Evolutionary conservation across 1,140 invertebrate genomes (phyloP).

Genomic region (Pemphigus obesinymphae): DNA sequence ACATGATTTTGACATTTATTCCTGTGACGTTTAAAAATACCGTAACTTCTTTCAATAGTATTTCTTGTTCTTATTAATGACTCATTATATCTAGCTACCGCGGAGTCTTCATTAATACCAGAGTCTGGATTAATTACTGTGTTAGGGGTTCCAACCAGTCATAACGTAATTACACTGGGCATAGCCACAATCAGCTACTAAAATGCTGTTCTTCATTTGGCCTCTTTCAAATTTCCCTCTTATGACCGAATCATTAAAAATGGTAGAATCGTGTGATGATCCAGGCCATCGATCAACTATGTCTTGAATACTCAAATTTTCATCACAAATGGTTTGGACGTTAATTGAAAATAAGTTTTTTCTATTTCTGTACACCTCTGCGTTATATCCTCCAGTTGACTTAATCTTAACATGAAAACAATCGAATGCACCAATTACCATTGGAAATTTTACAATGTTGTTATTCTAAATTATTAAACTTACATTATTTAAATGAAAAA

Average conservation of each 20-base stretch:
- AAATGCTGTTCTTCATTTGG: neutral
- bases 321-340: constrained; percentile 52
- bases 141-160: too few species aligned
- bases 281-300: constrained; percentile 51
- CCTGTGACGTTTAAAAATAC: too few species aligned
- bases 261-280: constrained; percentile 50
- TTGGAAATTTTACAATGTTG: constrained; percentile 49
- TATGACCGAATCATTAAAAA: too few species aligned
- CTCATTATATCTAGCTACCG: too few species aligned
- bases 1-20: too few species aligned
- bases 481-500: too few species aligned
- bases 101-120: too few species aligned
- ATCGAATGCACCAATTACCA: constrained; percentile 51
- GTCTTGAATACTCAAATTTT: constrained; percentile 49
- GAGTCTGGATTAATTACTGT: too few species aligned
- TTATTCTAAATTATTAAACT: too few species aligned
- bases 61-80: too few species aligned
- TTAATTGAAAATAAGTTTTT: constrained; percentile 52
- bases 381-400: constrained; percentile 44
- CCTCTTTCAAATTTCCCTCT: constrained; percentile 17
- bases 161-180: too few species aligned
- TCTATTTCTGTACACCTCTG: constrained; percentile 51
- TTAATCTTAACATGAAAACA: constrained; percentile 51
- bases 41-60: too few species aligned
- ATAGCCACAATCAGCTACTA: constrained; percentile 46